Conservation (phyloP, 2,888 invertebrate genomes). For the Pseudanteris insignis region DNA sequence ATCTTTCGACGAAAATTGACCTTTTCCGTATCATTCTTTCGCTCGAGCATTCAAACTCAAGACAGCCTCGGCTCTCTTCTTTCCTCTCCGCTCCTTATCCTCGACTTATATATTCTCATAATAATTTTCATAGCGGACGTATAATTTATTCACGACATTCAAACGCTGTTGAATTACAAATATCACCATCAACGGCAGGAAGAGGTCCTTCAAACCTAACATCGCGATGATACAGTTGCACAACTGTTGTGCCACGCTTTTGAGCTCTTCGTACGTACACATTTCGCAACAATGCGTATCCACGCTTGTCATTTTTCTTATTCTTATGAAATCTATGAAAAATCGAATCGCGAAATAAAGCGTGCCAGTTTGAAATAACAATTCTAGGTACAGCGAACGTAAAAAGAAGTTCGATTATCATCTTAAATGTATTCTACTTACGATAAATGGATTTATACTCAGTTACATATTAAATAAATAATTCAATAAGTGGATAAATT, state of each 20-base stretch:
- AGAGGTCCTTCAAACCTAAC: constrained; percentile 5
- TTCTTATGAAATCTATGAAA: too few relatives aligned
- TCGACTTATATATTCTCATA: constrained; percentile 19
- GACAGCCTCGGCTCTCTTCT: constrained; percentile 8
- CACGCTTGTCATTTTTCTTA: too few relatives aligned
- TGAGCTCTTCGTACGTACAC: too few relatives aligned
- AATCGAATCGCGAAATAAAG: too few relatives aligned
- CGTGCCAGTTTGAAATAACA: too few relatives aligned
- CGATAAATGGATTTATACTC: too few relatives aligned
- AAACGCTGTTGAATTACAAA: constrained; percentile 32
- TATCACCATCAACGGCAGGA: constrained; percentile 10
- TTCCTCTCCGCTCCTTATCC: constrained; percentile 11
- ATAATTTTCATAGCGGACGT: constrained; percentile 23
- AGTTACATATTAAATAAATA: too few relatives aligned
- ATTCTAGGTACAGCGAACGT: too few relatives aligned
- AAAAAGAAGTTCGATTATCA: too few relatives aligned
- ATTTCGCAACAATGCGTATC: too few relatives aligned
- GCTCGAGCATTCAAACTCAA: constrained; percentile 27
- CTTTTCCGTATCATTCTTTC: constrained; percentile 40
- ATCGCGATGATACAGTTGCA: background rate
- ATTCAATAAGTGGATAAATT: too few relatives aligned
- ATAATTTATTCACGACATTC: constrained; percentile 34
- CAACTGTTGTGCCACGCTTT: background rate
- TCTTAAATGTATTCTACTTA: too few relatives aligned
- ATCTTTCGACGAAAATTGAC: constrained; percentile 45